Conservation (phyloP, 2,797 vertebrate species). For the Adelosebastes latens region DNA sequence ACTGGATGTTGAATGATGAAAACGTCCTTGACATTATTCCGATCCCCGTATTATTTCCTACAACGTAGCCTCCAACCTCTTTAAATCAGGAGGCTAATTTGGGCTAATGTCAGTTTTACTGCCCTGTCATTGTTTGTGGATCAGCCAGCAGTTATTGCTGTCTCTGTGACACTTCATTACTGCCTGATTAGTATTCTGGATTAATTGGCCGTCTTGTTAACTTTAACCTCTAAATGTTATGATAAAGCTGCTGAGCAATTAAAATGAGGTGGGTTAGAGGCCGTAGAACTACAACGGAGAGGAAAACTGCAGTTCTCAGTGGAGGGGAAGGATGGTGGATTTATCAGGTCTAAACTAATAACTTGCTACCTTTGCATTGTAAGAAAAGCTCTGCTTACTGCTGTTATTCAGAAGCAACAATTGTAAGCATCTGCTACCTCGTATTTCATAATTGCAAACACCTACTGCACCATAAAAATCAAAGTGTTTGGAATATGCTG, state of each 20-base stretch:
- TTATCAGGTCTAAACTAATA: not conserved
- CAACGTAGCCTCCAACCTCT: slow-evolving; percentile 51
- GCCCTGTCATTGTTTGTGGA: slow-evolving; percentile 69
- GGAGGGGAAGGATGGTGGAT: not conserved
- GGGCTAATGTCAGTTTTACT: slow-evolving; percentile 63
- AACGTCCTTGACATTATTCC: slow-evolving; percentile 69
- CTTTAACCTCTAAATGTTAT: slow-evolving; percentile 80
- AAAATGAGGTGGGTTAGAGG: slow-evolving; percentile 54
- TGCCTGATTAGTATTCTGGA: slow-evolving; percentile 74
- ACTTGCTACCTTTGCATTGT: not conserved
- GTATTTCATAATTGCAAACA: not conserved
- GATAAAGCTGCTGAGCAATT: slow-evolving; percentile 73
- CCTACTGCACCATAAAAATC: no score
- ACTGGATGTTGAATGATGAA: slow-evolving; percentile 46
- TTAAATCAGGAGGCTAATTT: slow-evolving; percentile 67
- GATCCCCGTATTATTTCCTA: slow-evolving; percentile 48
- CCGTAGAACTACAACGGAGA: slow-evolving; percentile 14
- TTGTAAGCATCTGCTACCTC: not conserved
- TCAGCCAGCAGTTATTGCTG: slow-evolving; percentile 67
- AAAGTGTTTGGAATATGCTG: not conserved
- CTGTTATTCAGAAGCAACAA: not conserved
- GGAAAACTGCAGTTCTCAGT: slow-evolving; percentile 7
- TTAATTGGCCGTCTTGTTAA: slow-evolving; percentile 81
- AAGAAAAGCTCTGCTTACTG: not conserved
- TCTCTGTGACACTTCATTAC: slow-evolving; percentile 69